A percentile compares a stretch with the other conserved stretches of the same genome.
Evolutionary conservation across 2,888 invertebrate species (phyloP).

Genomic region (Tupiocoris notatus): DNA sequence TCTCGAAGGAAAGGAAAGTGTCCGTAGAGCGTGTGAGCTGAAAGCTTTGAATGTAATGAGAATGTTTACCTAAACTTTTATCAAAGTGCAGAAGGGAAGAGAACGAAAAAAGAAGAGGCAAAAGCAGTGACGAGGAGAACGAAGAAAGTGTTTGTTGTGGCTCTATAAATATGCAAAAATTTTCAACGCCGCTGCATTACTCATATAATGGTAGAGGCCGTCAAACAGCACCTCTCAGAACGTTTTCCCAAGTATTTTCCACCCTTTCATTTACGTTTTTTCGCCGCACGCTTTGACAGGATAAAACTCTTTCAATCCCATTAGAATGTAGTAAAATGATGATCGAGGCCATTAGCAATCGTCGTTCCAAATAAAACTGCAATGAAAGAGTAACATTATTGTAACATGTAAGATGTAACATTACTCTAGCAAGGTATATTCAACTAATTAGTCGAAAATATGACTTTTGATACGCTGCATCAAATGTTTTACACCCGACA

Average conservation of each 20-base stretch:
- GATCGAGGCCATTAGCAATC: no score
- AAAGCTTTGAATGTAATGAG: background rate
- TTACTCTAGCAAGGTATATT: no score
- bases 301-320: background rate
- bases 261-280: background rate
- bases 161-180: background rate
- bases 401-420: no score
- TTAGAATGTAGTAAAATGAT: no score
- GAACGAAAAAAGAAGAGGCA: background rate
- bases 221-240: background rate
- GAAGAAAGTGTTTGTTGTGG: background rate
- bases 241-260: background rate
- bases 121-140: background rate
- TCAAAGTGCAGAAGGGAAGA: background rate
- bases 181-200: background rate
- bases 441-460: no score
- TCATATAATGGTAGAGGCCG: background rate
- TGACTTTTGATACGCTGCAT: no score
- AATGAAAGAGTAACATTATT: no score
- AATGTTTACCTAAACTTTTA: background rate
- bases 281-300: background rate
- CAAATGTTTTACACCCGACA: no score
- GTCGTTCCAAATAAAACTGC: no score
- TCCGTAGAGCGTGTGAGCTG: background rate
- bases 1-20: background rate